phyloP scores from a whole-genome alignment of 2,113 vertebrate genomes.

The Illadopsis cleaveri region DNA sequence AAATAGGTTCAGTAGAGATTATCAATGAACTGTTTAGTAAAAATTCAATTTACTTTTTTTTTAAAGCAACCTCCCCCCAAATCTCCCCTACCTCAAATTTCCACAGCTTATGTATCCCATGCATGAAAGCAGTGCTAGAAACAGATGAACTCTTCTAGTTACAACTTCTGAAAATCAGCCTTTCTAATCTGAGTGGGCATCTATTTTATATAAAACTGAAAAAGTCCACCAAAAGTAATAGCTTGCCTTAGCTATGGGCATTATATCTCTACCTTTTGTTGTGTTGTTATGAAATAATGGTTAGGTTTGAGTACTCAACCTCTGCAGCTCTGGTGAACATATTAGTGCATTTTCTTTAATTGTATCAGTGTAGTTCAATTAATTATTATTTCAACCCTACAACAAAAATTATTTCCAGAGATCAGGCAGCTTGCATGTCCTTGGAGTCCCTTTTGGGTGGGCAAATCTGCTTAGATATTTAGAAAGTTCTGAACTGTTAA shows the following conservation, averaged over 20 bases:
- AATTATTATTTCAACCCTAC: neutral
- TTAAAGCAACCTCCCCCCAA: neutral
- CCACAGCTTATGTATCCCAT: neutral
- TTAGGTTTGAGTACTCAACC: neutral
- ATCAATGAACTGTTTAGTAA: neutral
- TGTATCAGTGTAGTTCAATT: neutral
- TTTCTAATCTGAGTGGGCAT: neutral
- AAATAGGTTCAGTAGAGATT: neutral
- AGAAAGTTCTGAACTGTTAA: neutral
- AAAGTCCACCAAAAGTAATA: neutral
- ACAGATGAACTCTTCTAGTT: neutral
- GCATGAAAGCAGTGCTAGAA: neutral
- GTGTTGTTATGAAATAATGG: neutral
- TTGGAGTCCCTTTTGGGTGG: neutral
- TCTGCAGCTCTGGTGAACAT: neutral
- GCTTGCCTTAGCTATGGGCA: neutral
- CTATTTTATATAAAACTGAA: neutral
- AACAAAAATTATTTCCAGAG: neutral
- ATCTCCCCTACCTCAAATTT: neutral
- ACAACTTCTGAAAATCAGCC: neutral
- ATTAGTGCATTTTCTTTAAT: neutral
- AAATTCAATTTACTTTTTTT: neutral
- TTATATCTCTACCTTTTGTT: neutral
- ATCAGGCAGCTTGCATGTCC: neutral
- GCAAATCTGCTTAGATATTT: neutral